A percentile compares a stretch with the other conserved stretches of the same genome.
These are phyloP conservation scores for Polietes domitor DNA, from an alignment of 2,888 invertebrate species.

Conservation along the genomic window DNA sequence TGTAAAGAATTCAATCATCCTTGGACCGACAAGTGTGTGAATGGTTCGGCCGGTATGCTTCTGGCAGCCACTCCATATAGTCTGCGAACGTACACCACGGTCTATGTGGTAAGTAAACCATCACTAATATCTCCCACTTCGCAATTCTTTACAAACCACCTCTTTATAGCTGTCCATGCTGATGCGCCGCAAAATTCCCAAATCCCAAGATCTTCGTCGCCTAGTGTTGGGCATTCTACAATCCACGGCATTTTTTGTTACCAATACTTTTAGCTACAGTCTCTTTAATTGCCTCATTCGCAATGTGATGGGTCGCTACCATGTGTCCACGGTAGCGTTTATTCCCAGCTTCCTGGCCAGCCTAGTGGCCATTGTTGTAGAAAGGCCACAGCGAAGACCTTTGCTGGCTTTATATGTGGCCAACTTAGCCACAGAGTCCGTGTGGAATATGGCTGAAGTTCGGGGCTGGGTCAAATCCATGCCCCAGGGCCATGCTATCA, in stretches of 20 bases:
- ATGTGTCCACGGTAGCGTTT: conserved; percentile 86
- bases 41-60: conserved; percentile 86
- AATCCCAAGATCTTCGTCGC: conserved; percentile 83
- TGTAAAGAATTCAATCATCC: conserved; percentile 90
- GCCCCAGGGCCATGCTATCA: conserved; percentile 85
- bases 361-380: conserved; percentile 87
- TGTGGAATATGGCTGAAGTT: conserved; percentile 87
- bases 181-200: conserved; percentile 85
- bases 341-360: conserved; percentile 88
- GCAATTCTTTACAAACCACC: no score
- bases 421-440: conserved; percentile 91
- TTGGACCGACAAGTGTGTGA: conserved; percentile 89
- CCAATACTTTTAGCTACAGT: conserved; percentile 88
- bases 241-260: conserved; percentile 89
- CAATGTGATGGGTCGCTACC: conserved; percentile 85
- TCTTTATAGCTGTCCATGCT: conserved; percentile 85
- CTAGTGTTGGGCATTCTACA: conserved; percentile 86
- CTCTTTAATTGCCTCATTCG: conserved; percentile 87
- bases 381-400: conserved; percentile 88
- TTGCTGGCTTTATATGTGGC: conserved; percentile 90
- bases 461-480: conserved; percentile 84
- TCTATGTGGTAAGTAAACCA: conserved; percentile 85
- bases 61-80: conserved; percentile 86
- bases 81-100: conserved; percentile 87
- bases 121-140: no score